Evolutionary conservation across 2,113 vertebrate genomes (phyloP).

Genomic region (Lepisosteus oculatus): DNA sequence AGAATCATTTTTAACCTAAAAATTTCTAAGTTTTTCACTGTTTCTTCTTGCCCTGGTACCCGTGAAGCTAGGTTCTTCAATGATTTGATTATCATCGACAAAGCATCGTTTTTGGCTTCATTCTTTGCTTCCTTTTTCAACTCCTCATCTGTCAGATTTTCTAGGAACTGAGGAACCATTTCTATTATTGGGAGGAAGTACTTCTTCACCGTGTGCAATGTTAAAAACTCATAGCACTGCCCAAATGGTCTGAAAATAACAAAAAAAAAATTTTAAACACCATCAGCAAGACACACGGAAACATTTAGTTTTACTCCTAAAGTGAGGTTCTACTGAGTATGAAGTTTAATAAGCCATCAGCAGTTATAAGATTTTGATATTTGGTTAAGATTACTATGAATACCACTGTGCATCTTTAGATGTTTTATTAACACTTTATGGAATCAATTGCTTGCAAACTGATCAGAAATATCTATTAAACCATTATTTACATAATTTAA

Average conservation of each 20-base stretch:
- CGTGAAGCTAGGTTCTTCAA: slow-evolving; percentile 97
- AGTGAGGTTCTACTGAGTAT: too few species aligned
- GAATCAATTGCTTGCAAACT: too few species aligned
- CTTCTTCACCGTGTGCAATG: slow-evolving; percentile 98
- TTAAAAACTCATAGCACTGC: slow-evolving; percentile 98
- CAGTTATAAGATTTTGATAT: too few species aligned
- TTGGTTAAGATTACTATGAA: too few species aligned
- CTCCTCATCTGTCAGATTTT: slow-evolving; percentile 98
- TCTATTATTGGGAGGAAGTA: slow-evolving; percentile 98
- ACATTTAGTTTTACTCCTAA: background rate
- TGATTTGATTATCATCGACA: slow-evolving; percentile 99
- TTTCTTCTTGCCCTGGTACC: slow-evolving; percentile 98
- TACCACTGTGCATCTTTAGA: too few species aligned
- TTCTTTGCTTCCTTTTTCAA: slow-evolving; percentile 99
- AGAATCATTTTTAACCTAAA: slow-evolving; percentile 99
- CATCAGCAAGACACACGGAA: background rate
- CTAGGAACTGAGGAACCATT: slow-evolving; percentile 99
- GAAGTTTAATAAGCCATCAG: too few species aligned
- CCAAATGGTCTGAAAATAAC: slow-evolving; percentile 85
- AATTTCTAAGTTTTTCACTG: slow-evolving; percentile 99
- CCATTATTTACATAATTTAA: too few species aligned
- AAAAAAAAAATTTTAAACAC: slow-evolving; percentile 9
- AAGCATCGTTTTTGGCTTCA: slow-evolving; percentile 99
- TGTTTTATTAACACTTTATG: too few species aligned
- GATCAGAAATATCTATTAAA: too few species aligned